Percentiles rank a stretch among this genome's conserved stretches.
Conservation (phyloP, 92 coral and sea anemone genomes). For the Zoanthus sansibaricus region DNA sequence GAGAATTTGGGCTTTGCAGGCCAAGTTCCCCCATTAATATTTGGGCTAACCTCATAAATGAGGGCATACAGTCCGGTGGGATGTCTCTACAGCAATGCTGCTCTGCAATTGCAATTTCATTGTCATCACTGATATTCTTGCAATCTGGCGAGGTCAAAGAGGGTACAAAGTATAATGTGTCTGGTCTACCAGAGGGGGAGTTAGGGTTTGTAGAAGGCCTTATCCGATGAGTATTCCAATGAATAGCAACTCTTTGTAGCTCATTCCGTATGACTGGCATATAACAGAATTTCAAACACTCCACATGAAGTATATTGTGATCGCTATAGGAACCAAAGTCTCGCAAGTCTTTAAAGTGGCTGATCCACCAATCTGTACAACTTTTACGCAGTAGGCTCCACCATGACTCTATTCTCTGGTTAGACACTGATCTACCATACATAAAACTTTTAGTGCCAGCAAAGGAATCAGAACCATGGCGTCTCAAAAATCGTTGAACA, state of each 20-base stretch:
- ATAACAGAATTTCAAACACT: conserved; percentile 1
- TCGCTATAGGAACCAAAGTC: conserved; percentile 20
- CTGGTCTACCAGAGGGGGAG: conserved; percentile 13
- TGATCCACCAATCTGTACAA: conserved; percentile 26
- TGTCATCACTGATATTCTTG: conserved; percentile 38
- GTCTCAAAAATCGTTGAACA: conserved; percentile 41
- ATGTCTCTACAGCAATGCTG: conserved; percentile 41
- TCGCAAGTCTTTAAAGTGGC: conserved; percentile 22
- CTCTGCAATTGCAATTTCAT: conserved; percentile 39
- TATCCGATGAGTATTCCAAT: neutral
- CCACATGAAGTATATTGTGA: conserved; percentile 1
- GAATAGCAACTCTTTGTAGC: conserved; percentile 4
- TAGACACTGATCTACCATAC: conserved; percentile 24
- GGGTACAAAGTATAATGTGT: conserved; percentile 1
- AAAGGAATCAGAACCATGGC: conserved; percentile 21
- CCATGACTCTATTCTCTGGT: conserved; percentile 32
- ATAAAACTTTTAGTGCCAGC: conserved; percentile 28
- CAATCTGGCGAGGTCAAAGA: conserved; percentile 23
- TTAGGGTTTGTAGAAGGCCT: conserved; percentile 9
- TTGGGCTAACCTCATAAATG: conserved; percentile 52
- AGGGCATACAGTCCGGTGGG: conserved; percentile 49
- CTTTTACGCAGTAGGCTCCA: conserved; percentile 10
- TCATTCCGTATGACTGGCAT: neutral
- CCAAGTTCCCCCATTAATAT: conserved; percentile 53
- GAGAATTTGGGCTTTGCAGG: conserved; percentile 43